A percentile compares a stretch with the other conserved stretches of the same genome.
Evolutionary conservation across 2,797 vertebrate species (phyloP).

Genomic region (Sebastes flavidus): DNA sequence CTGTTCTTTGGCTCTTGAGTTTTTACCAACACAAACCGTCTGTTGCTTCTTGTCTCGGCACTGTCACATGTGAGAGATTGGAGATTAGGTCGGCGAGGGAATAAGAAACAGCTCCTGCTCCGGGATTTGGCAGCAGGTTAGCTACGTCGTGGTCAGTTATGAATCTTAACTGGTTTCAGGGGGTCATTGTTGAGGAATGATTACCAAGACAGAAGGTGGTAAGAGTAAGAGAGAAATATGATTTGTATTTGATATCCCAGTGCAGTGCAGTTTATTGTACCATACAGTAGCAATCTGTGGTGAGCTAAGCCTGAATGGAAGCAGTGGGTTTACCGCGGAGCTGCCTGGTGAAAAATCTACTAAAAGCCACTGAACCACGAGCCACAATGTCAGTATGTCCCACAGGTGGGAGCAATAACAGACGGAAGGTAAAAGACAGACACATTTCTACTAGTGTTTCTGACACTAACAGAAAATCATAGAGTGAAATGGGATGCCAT

Average conservation of each 20-base stretch:
- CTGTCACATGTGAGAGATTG: background rate
- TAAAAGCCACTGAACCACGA: slow-evolving; percentile 28
- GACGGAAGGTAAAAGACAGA: background rate
- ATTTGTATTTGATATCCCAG: background rate
- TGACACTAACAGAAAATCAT: background rate
- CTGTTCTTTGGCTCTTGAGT: background rate
- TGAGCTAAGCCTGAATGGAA: slow-evolving; percentile 6
- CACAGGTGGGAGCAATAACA: slow-evolving; percentile 4
- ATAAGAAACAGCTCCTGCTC: background rate
- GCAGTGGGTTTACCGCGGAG: background rate
- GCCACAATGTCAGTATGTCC: background rate
- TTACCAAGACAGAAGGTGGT: background rate
- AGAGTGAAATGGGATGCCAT: background rate
- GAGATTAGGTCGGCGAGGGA: background rate
- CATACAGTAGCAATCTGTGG: slow-evolving; percentile 7
- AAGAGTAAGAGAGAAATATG: background rate
- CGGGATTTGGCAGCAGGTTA: slow-evolving; percentile 8
- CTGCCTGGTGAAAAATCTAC: slow-evolving; percentile 23
- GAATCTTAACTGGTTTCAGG: background rate
- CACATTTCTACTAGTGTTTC: background rate
- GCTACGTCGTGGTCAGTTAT: slow-evolving; percentile 7
- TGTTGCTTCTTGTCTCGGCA: background rate
- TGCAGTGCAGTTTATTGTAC: slow-evolving; percentile 3
- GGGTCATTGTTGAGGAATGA: slow-evolving; percentile 18
- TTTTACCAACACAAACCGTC: background rate